phyloP scores from a whole-genome alignment of 2,888 invertebrate genomes.

The Bellardia pandia region DNA sequence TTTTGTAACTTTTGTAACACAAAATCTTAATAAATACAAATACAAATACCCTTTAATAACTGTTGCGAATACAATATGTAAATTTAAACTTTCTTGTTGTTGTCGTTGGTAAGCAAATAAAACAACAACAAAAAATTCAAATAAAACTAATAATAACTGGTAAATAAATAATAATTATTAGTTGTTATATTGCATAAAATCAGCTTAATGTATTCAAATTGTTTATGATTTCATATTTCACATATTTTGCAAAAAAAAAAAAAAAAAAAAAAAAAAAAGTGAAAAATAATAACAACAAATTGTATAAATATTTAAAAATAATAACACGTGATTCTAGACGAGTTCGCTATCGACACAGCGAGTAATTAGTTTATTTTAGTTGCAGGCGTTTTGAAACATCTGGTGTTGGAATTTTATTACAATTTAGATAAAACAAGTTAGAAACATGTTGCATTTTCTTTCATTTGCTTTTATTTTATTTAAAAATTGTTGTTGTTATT shows the following conservation, averaged over 20 bases:
- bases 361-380: background rate
- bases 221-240: conserved; percentile 39
- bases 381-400: conserved; percentile 63
- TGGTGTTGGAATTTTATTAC: conserved; percentile 58
- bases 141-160: conserved; percentile 11
- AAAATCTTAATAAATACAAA: background rate
- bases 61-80: background rate
- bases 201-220: conserved; percentile 12
- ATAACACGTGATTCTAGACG: conserved; percentile 59
- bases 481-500: background rate
- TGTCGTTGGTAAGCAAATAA: background rate
- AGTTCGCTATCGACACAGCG: conserved; percentile 12
- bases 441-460: conserved; percentile 46
- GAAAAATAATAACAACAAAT: conserved; percentile 6
- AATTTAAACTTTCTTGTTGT: background rate
- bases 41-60: background rate
- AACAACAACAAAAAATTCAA: conserved; percentile 14
- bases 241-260: background rate
- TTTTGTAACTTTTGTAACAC: background rate
- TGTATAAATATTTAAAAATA: conserved; percentile 2
- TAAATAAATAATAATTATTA: conserved; percentile 30
- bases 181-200: conserved; percentile 35
- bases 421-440: conserved; percentile 47
- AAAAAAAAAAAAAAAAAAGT: conserved; percentile 18
- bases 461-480: background rate